Evolutionary conservation across 2,797 vertebrate species (phyloP), one percentile per base, ranked within the genome.

Genomic region (Pseudopleuronectes americanus): DNA sequence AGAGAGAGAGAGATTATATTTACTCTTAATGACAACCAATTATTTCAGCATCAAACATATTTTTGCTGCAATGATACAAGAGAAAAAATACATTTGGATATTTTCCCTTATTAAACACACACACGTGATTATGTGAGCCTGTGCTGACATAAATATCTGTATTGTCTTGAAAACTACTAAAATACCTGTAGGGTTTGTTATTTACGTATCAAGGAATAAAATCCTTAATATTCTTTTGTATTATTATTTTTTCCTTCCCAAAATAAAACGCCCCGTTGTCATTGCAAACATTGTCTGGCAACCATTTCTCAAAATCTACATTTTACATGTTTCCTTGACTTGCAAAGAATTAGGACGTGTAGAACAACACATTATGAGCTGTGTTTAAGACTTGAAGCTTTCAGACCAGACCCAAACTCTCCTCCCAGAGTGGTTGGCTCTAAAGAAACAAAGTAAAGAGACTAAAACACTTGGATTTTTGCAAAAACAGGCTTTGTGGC

Each of bases 241-340:
- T 43, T 16, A 17, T 16, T 43, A 17, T 43, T 17, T 16, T 43
- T 6, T 17, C 41, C 41, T 6, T 43, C 41, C 14, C 38, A 1
- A 1, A 13, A 13, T n/a, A n/a, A n/a, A 47, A 7, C 45, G 2
- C 8, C 2, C 10, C 17, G 45, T 47, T 19, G 7, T 21, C 6
- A n/a, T 48, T 48, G n/a, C n/a, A 14, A 48, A 48, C n/a, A 13
- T 43, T 17, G 41, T 43, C 16, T 43, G 41, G n/a, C 33, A 17
- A 43, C 16, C 26, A 17, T 41, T 17, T 64, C 31, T 74, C 78
- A 77, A 74, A 43, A 43, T 43, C 13, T 43, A 43, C 1, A 43
- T 43, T 5, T 43, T 7, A 43, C 13, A 43, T 17, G 13, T 16
- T 6, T 16, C 54, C 33, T 55, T 23, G 23, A 7, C 66, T 48